Evolutionary conservation across 2,797 vertebrate genomes (phyloP).

Genomic region (Zonotrichia albicollis): DNA sequence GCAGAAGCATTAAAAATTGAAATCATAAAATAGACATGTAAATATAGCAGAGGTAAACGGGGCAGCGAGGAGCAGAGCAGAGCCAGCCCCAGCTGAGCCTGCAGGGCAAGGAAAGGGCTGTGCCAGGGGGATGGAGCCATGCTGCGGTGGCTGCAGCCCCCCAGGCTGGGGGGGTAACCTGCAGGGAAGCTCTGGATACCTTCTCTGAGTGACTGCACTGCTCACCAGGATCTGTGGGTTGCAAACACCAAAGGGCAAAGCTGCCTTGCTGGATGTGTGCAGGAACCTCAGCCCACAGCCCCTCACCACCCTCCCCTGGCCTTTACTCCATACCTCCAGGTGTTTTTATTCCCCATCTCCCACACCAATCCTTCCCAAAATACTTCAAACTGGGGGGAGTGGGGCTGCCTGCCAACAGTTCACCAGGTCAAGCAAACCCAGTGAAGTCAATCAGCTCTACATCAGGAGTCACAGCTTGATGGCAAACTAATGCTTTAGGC

Average conservation of each 20-base stretch:
- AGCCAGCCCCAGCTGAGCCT: background rate
- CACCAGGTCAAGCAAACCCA: rapidly evolving
- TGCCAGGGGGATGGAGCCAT: background rate
- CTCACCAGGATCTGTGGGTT: rapidly evolving
- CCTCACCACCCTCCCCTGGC: background rate
- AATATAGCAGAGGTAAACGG: slow-evolving; percentile 75
- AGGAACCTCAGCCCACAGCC: background rate
- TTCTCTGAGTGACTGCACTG: background rate
- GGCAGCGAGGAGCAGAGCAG: background rate
- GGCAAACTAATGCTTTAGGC: background rate
- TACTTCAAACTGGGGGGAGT: background rate
- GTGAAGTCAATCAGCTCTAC: background rate
- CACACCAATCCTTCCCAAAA: background rate
- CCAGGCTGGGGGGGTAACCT: rapidly evolving
- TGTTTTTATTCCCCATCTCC: background rate
- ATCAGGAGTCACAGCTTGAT: background rate
- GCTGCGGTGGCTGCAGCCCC: background rate
- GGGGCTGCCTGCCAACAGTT: background rate
- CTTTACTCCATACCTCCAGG: background rate
- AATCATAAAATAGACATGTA: slow-evolving; percentile 82
- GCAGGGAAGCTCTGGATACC: background rate
- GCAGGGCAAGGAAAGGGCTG: background rate
- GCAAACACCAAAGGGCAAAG: background rate
- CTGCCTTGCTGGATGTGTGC: background rate
- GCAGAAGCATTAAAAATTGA: slow-evolving; percentile 85